Evolutionary conservation across 2,113 vertebrate genomes (phyloP), one percentile per base, ranked within the genome.

Genomic region (Chlorodrepanis virens): DNA sequence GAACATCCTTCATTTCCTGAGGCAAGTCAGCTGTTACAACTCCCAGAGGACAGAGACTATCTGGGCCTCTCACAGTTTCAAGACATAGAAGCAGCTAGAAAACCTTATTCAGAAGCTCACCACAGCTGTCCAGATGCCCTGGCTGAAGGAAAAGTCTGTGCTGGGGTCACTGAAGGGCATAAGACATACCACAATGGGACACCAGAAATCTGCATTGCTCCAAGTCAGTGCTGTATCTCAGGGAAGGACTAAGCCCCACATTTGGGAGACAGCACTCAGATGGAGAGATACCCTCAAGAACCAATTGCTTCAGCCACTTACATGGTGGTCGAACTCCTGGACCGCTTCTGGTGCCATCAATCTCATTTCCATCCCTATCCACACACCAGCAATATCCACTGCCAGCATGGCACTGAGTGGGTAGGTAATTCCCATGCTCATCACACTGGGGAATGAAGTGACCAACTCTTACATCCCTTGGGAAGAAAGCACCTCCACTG

Each of bases 301-400:
- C 67, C 20, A 44, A 42, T 39, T n/a, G 10, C 39, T 70, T 13
- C 49, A 80, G 69, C 4, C 20, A 98, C 99, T 99, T 97, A 99
- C 99, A 99, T 11, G 98, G 98, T 10, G 99, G 99, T 87, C 45
- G 97, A 92, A 97, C 97, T 74, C 98, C 98, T 0, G 98, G 97
- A 9, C 96, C 93, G 0, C 98, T 98, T 75, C 98, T 98, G 60
- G 98, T 99, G 63, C 98, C 99, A 10, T 97, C 97, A 65, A 99
- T 97, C 96, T 99, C 99, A 10, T 98, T 98, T 47, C 99, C 99
- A 0, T 98, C 96, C 7, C 96, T 94, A 81, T 99, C 98, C 94
- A 99, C 99, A 5, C 99, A 99, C 99, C 99, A 99, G 82, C 99
- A 99, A 72, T 99, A 97, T 6, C 98, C 98, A 1, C 91, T 97